Percentiles rank a stretch among this genome's conserved stretches.
phyloP scores from a whole-genome alignment of 1,140 invertebrate genomes.

The Drosophila littoralis region DNA sequence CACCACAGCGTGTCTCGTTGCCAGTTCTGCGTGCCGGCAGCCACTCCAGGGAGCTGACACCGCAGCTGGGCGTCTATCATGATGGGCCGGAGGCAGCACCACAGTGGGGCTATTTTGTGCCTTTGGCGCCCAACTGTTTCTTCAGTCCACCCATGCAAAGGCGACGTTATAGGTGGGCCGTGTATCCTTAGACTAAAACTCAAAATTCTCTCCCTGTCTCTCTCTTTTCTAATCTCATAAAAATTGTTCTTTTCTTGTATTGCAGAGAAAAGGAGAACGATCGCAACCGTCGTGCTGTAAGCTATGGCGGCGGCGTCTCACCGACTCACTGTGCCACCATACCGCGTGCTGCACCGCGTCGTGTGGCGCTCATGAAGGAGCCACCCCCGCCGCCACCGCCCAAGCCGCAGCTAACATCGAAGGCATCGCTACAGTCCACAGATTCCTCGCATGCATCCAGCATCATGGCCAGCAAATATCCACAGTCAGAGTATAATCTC shows the following conservation, averaged over 20 bases:
- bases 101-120: slow-evolving; percentile 81
- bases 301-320: slow-evolving; percentile 64
- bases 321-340: slow-evolving; percentile 68
- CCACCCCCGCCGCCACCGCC: slow-evolving; percentile 81
- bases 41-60: slow-evolving; percentile 61
- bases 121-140: slow-evolving; percentile 68
- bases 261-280: slow-evolving; percentile 83
- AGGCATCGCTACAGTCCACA: slow-evolving; percentile 58
- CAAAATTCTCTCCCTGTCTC: neutral
- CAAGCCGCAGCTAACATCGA: slow-evolving; percentile 68
- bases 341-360: slow-evolving; percentile 77
- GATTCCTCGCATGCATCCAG: slow-evolving; percentile 47
- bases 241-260: slow-evolving; percentile 12
- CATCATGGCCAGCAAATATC: slow-evolving; percentile 74
- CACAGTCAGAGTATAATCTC: slow-evolving; percentile 81
- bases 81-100: slow-evolving; percentile 56
- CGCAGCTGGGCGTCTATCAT: slow-evolving; percentile 70
- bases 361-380: slow-evolving; percentile 80
- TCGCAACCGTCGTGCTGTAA: slow-evolving; percentile 78
- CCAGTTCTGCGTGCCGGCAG: slow-evolving; percentile 51
- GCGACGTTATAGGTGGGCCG: slow-evolving; percentile 63
- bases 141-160: slow-evolving; percentile 78
- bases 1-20: slow-evolving; percentile 61
- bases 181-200: neutral
- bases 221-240: neutral